Conservation (phyloP, 2,797 vertebrate genomes). For the Xenentodon cancila region DNA sequence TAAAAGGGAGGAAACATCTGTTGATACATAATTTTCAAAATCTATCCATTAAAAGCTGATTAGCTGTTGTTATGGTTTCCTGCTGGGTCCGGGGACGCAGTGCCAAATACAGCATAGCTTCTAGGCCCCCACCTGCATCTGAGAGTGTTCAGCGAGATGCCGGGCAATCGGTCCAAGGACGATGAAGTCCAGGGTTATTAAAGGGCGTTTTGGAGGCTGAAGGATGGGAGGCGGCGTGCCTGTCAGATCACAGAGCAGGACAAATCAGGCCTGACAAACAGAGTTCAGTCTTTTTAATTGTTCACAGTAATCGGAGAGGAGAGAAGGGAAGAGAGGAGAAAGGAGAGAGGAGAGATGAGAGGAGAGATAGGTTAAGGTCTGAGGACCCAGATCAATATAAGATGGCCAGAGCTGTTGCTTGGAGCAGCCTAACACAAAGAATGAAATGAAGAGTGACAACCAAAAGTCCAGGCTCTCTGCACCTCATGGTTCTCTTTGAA, state of each 20-base stretch:
- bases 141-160: conserved; percentile 61
- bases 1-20: conserved; percentile 24
- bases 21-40: conserved; percentile 38
- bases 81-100: conserved; percentile 50
- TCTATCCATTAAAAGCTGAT: conserved; percentile 68
- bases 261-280: conserved; percentile 60
- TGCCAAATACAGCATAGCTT: conserved; percentile 66
- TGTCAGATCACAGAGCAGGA: conserved; percentile 59
- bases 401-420: conserved; percentile 53
- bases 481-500: conserved; percentile 37
- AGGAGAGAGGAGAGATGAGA: background rate
- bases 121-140: conserved; percentile 45
- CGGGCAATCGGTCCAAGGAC: conserved; percentile 66
- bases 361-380: conserved; percentile 56
- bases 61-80: conserved; percentile 55
- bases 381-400: conserved; percentile 62
- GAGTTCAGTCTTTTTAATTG: conserved; percentile 39
- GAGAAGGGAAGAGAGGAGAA: background rate
- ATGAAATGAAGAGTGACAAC: conserved; percentile 69
- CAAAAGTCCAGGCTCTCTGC: conserved; percentile 51
- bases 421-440: conserved; percentile 62
- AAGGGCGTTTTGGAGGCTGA: conserved; percentile 56
- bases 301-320: conserved; percentile 7
- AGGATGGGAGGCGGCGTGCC: conserved; percentile 11
- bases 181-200: conserved; percentile 59